Conservation (phyloP, 2,888 invertebrate genomes). For the Papilio demoleus region DNA sequence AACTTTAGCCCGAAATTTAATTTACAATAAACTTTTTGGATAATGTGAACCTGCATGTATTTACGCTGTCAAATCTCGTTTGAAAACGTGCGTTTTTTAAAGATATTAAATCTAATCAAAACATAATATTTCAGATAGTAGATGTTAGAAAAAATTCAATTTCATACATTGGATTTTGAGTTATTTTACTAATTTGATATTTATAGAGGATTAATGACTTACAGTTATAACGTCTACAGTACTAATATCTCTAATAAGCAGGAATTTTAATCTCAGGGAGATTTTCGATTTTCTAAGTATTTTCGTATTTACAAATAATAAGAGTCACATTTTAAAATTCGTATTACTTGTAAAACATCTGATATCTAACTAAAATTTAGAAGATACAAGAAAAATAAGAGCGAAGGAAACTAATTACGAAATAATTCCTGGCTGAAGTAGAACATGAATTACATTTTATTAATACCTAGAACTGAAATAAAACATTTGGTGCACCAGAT, state of each 20-base stretch:
- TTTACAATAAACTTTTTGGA: slow-evolving; percentile 69
- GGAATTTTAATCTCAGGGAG: not conserved
- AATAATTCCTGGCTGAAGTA: slow-evolving; percentile 43
- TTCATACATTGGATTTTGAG: too few species aligned
- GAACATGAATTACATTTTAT: slow-evolving; percentile 20
- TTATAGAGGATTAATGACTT: too few species aligned
- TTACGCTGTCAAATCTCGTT: slow-evolving; percentile 70
- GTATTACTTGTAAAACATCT: not conserved
- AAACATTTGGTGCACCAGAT: slow-evolving; percentile 20
- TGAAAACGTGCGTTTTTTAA: slow-evolving; percentile 67
- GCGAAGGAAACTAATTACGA: not conserved
- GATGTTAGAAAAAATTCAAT: not conserved
- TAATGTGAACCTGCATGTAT: slow-evolving; percentile 60
- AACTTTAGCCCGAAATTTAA: slow-evolving; percentile 67
- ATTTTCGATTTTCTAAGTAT: not conserved
- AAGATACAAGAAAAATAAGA: not conserved
- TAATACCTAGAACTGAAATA: slow-evolving; percentile 21
- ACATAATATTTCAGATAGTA: not conserved
- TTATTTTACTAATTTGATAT: not conserved
- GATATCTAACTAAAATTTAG: not conserved
- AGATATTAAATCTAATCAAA: not conserved
- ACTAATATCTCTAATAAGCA: not conserved
- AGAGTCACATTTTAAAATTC: not conserved
- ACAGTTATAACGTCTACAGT: too few species aligned
- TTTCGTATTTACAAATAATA: not conserved